These are phyloP conservation scores for Romanogobio albipinnatus DNA, from an alignment of 2,113 vertebrate species.

Conservation along the genomic window DNA sequence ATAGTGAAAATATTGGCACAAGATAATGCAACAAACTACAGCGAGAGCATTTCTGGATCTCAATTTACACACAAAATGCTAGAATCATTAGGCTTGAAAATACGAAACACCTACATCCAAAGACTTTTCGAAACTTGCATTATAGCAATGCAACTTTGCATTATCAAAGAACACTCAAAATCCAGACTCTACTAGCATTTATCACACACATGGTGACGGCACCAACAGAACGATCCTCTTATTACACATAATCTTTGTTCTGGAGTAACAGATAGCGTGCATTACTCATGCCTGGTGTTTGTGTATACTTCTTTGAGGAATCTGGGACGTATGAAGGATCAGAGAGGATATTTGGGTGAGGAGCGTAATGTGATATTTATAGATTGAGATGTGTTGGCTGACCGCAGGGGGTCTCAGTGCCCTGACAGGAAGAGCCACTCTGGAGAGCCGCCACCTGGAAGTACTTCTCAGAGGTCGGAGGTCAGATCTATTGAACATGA, in stretches of 20 bases:
- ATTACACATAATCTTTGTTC: not conserved
- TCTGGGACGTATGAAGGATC: constrained; percentile 35
- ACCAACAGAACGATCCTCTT: not conserved
- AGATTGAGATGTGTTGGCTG: constrained; percentile 57
- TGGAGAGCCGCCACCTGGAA: constrained; percentile 78
- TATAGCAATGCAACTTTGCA: not conserved
- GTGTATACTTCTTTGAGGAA: constrained; percentile 49
- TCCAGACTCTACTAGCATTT: not conserved
- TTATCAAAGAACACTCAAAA: not conserved
- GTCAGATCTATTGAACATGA: constrained; percentile 75
- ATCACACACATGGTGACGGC: not conserved
- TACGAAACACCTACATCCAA: not conserved
- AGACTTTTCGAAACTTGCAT: not conserved
- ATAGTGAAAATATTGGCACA: not conserved
- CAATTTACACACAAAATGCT: not conserved
- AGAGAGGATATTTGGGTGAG: constrained; percentile 54
- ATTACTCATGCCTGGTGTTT: constrained; percentile 39
- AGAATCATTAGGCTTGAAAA: not conserved
- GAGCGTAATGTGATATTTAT: constrained; percentile 69
- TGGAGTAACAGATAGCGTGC: not conserved
- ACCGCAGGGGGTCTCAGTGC: constrained; percentile 67
- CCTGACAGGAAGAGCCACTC: constrained; percentile 47
- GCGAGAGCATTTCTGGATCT: not conserved
- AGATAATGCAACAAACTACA: not conserved
- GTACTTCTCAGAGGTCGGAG: constrained; percentile 74